A percentile compares a stretch with the other conserved stretches of the same genome.
phyloP scores from a whole-genome alignment of 2,113 vertebrate genomes.

The Leucopternis melanops region DNA sequence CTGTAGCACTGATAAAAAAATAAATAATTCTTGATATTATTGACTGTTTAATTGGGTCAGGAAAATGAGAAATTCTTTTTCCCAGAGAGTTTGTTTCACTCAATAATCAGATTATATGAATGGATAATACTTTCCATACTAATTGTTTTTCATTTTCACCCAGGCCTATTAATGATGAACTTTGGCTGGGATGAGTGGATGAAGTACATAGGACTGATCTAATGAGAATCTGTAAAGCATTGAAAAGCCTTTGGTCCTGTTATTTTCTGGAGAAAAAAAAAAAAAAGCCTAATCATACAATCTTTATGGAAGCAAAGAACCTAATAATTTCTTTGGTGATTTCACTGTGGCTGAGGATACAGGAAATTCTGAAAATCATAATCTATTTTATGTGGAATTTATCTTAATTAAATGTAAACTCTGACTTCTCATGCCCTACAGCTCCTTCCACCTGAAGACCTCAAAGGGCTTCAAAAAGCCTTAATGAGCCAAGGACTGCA shows the following conservation, averaged over 20 bases:
- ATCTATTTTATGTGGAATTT: background rate
- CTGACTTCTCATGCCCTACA: background rate
- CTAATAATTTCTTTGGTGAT: background rate
- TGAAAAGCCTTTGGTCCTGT: background rate
- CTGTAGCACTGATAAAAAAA: background rate
- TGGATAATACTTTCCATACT: background rate
- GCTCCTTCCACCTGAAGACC: background rate
- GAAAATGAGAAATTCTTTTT: background rate
- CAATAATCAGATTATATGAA: background rate
- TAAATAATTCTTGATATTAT: background rate
- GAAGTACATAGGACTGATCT: background rate
- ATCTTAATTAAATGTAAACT: slow-evolving; percentile 10
- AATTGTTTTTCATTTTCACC: background rate
- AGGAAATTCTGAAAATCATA: background rate
- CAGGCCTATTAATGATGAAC: background rate
- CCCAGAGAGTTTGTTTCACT: background rate
- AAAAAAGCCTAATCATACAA: background rate
- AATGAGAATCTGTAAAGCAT: background rate
- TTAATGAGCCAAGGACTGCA: background rate
- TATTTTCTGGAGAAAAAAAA: background rate
- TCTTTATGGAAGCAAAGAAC: background rate
- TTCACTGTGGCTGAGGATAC: background rate
- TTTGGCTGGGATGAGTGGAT: background rate
- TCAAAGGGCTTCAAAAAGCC: background rate
- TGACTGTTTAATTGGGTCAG: background rate